Conservation (phyloP, 2,113 vertebrate species). For the Zosterops borbonicus region DNA sequence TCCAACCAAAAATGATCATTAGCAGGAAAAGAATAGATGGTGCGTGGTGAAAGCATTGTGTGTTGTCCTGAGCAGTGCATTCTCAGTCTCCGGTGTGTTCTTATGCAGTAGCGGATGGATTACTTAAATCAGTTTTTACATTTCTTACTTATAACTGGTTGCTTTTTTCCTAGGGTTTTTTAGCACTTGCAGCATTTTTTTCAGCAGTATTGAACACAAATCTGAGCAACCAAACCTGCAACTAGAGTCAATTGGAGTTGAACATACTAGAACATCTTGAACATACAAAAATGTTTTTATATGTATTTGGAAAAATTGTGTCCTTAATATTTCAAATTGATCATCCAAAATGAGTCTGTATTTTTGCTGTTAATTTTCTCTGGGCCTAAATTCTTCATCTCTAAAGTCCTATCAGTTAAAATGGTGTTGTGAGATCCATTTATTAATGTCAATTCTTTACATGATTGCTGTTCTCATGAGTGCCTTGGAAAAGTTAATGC, state of each 20-base stretch:
- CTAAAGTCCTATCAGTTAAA: not conserved
- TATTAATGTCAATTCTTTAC: not conserved
- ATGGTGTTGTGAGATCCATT: not conserved
- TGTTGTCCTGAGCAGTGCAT: not conserved
- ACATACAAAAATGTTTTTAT: not conserved
- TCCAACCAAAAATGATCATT: not conserved
- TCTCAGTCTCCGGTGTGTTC: not conserved
- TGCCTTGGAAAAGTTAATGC: not conserved
- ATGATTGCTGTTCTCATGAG: not conserved
- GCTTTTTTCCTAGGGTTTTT: not conserved
- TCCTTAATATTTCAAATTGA: not conserved
- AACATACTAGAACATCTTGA: not conserved
- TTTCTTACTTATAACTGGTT: not conserved
- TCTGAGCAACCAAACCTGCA: not conserved
- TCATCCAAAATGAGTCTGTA: not conserved
- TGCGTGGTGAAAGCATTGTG: not conserved
- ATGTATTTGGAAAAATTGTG: not conserved
- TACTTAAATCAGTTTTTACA: not conserved
- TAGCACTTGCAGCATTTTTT: not conserved
- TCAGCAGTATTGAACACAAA: not conserved
- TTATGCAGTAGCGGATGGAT: not conserved
- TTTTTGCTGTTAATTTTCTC: not conserved
- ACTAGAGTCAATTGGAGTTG: not conserved
- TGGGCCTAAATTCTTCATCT: not conserved
- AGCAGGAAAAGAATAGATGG: not conserved